Conservation (phyloP, 2,113 vertebrate genomes). For the Sula dactylatra region DNA sequence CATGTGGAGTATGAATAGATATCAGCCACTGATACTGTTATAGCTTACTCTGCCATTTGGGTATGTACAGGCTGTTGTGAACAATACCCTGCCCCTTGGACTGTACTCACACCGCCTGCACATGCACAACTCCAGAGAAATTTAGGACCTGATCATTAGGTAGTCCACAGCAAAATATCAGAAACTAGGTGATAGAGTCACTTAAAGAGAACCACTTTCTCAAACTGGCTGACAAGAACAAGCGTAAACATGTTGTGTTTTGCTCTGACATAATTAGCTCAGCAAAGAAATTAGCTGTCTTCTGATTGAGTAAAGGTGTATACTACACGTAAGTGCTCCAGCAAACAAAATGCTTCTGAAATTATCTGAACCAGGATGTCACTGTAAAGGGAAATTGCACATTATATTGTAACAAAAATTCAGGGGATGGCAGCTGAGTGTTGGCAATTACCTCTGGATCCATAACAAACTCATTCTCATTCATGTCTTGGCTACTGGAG, state of each 20-base stretch:
- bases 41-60: neutral
- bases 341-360: slow-evolving; percentile 23
- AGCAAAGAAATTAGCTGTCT: slow-evolving; percentile 26
- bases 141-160: neutral
- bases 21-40: neutral
- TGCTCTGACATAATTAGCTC: slow-evolving; percentile 28
- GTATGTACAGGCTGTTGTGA: neutral
- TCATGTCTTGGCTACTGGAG: neutral
- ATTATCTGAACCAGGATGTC: neutral
- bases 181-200: neutral
- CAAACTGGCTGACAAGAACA: neutral
- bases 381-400: neutral
- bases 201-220: neutral
- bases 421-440: neutral
- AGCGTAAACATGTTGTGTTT: neutral
- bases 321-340: neutral
- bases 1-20: neutral
- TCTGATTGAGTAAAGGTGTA: slow-evolving; percentile 14
- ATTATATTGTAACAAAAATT: neutral
- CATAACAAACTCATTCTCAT: slow-evolving; percentile 2
- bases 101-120: neutral
- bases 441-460: neutral
- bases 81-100: neutral
- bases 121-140: neutral
- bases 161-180: neutral